Evolutionary conservation across 2,113 vertebrate species (phyloP).

Genomic region (Bostrychus sinensis): DNA sequence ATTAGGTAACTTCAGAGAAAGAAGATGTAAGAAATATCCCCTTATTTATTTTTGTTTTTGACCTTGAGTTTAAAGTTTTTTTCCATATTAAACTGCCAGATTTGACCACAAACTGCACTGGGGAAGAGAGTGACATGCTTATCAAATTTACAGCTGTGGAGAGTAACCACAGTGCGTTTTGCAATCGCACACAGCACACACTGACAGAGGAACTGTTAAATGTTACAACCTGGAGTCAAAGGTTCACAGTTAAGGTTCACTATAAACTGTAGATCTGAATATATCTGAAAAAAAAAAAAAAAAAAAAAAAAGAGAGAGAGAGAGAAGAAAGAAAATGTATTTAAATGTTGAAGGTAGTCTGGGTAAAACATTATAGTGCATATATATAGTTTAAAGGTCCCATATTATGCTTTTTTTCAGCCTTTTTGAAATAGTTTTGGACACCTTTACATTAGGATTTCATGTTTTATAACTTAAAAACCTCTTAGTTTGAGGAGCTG

Average conservation of each 20-base stretch:
- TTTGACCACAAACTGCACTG: constrained; percentile 58
- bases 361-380: too few species aligned
- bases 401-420: too few species aligned
- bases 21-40: neutral
- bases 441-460: too few species aligned
- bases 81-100: constrained; percentile 65
- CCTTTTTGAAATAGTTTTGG: too few species aligned
- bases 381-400: too few species aligned
- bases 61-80: neutral
- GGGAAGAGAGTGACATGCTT: constrained; percentile 54
- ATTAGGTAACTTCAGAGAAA: constrained; percentile 4
- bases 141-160: constrained; percentile 58
- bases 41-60: neutral
- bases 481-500: too few species aligned
- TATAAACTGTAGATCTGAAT: neutral
- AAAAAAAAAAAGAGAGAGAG: too few species aligned
- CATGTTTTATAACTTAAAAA: too few species aligned
- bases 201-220: constrained; percentile 14
- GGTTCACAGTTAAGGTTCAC: neutral
- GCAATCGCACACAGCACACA: constrained; percentile 36
- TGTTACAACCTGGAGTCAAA: constrained; percentile 4
- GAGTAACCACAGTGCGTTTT: constrained; percentile 45
- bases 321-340: too few species aligned
- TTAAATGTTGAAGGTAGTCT: too few species aligned
- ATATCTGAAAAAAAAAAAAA: neutral